Evolutionary conservation across 2,797 vertebrate species (phyloP).

Genomic region (Betta splendens): DNA sequence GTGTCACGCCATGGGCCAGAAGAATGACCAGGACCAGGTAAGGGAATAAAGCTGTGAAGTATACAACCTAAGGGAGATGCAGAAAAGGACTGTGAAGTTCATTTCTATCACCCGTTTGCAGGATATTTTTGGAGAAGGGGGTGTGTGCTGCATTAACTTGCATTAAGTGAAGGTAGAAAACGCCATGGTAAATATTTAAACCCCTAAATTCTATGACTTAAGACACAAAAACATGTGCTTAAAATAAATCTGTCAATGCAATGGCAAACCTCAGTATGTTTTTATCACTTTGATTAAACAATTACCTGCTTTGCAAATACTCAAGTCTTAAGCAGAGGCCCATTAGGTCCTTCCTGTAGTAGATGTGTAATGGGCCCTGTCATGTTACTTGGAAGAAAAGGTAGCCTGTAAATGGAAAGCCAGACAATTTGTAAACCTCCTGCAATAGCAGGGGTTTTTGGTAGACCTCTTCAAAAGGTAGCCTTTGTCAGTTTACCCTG

Average conservation of each 20-base stretch:
- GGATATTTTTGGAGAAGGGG: constrained; percentile 17
- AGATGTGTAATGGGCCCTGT: constrained; percentile 70
- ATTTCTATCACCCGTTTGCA: constrained; percentile 14
- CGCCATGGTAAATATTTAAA: constrained; percentile 39
- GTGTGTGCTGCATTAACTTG: constrained; percentile 47
- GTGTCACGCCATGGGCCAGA: constrained; percentile 83
- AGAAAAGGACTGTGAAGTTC: constrained; percentile 29
- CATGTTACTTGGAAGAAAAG: constrained; percentile 73
- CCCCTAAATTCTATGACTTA: constrained; percentile 45
- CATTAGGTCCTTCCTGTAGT: constrained; percentile 72
- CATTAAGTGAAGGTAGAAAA: constrained; percentile 49
- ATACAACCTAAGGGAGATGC: constrained; percentile 81
- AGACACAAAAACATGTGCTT: constrained; percentile 34
- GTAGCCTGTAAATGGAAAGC: constrained; percentile 74
- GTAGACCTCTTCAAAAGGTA: constrained; percentile 63
- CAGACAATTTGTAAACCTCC: constrained; percentile 74
- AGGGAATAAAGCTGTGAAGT: constrained; percentile 87
- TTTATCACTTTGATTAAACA: constrained; percentile 68
- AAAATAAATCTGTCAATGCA: constrained; percentile 44
- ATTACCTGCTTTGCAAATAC: constrained; percentile 75
- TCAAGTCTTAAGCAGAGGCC: constrained; percentile 67
- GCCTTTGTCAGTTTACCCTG: constrained; percentile 52
- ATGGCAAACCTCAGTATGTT: constrained; percentile 46
- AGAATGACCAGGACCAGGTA: constrained; percentile 86
- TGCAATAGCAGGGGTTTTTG: constrained; percentile 70